Evolutionary conservation across 1,140 invertebrate species (phyloP).

Genomic region (Drosophila littoralis): DNA sequence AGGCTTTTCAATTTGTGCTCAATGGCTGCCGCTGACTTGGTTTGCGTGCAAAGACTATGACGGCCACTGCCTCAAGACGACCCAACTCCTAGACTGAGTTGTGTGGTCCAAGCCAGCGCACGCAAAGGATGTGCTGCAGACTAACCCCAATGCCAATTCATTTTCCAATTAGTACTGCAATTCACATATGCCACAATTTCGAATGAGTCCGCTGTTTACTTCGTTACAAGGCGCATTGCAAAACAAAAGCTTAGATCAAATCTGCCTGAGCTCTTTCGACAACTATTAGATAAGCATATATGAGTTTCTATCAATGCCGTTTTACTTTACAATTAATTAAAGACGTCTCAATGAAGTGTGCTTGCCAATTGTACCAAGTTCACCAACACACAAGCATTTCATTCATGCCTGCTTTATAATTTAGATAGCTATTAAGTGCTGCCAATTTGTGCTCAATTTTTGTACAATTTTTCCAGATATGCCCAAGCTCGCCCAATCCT

Average conservation of each 20-base stretch:
- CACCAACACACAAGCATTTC: not conserved
- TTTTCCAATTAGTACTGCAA: constrained; percentile 31
- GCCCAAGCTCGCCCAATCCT: no score
- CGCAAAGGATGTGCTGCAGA: constrained; percentile 12
- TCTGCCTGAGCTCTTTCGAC: not conserved
- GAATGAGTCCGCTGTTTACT: not conserved
- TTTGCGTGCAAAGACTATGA: constrained; percentile 41
- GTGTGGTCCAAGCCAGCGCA: not conserved
- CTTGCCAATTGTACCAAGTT: not conserved
- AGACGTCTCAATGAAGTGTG: not conserved
- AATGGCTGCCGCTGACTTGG: constrained; percentile 42
- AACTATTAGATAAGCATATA: not conserved
- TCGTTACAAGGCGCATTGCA: not conserved
- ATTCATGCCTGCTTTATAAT: not conserved
- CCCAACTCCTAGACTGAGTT: not conserved
- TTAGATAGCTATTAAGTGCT: no score
- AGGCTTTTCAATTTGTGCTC: constrained; percentile 46
- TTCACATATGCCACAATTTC: constrained; percentile 9
- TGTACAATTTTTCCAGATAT: no score
- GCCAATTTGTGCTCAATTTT: no score
- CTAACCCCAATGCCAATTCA: constrained; percentile 9
- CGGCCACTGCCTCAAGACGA: not conserved
- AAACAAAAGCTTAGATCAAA: not conserved
- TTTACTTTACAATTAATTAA: not conserved
- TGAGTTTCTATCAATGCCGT: not conserved